phyloP scores from a whole-genome alignment of 1,140 invertebrate species.

The Bactericera cockerelli region DNA sequence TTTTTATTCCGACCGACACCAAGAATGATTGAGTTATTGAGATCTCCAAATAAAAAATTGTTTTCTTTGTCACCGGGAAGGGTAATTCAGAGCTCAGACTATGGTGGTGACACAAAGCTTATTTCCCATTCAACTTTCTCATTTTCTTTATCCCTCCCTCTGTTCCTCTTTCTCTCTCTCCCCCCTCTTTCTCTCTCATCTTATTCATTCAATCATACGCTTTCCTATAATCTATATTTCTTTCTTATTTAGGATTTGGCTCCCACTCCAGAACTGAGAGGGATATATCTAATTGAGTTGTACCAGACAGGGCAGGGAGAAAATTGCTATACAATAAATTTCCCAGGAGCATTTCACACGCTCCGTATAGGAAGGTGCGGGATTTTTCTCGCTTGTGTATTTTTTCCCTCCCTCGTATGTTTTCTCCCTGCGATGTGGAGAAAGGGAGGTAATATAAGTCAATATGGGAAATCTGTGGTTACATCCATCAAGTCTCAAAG shows the following conservation, averaged over 20 bases:
- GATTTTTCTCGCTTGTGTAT: no score
- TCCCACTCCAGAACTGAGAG: not conserved
- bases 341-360: constrained; percentile 10
- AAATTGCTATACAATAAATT: constrained; percentile 11
- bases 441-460: not conserved
- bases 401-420: constrained; percentile 5
- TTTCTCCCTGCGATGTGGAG: no score
- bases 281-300: constrained; percentile 14
- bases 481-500: not conserved
- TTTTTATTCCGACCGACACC: no score
- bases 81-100: no score
- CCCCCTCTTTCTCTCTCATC: not conserved
- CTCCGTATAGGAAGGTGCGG: not conserved
- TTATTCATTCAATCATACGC: not conserved
- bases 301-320: not conserved
- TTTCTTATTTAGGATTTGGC: not conserved
- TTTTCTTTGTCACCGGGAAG: no score
- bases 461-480: constrained; percentile 7
- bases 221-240: constrained; percentile 5
- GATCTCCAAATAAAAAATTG: no score
- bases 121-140: no score
- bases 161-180: not conserved
- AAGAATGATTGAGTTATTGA: no score
- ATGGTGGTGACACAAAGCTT: no score
- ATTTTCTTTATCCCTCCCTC: not conserved